Evolutionary conservation across 2,888 invertebrate species (phyloP), one percentile per base, ranked within the genome.

Genomic region (Brachynemurus nebulosus): DNA sequence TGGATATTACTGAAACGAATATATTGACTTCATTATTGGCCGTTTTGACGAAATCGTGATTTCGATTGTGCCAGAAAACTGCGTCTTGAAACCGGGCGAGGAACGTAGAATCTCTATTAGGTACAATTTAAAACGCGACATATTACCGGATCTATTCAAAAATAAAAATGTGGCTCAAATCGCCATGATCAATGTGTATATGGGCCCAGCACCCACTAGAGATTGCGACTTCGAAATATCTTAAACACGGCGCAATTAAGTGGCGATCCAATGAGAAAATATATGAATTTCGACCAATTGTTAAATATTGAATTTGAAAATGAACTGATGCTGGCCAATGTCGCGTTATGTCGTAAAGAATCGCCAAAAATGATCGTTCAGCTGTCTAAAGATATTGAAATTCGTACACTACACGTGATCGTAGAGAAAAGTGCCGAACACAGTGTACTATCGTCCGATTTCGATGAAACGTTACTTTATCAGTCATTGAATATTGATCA

Each of bases 201-300:
- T 12, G 5, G 37, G 37, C 18, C 18, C 37, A 19, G 37, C 18
- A 37, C 37, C 37, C 18, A 37, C 37, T 37, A 4, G 20, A n/a
- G n/a, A n/a, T n/a, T n/a, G n/a, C n/a, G n/a, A n/a, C n/a, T n/a
- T n/a, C n/a, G n/a, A n/a, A n/a, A n/a, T n/a, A 4, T 30, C n/a
- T 30, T 30, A 30, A 30, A 30, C 14, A 30, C 4, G 14, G n/a
- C 14, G 14, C n/a, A 30, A 30, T 30, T 30, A 11, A 30, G 14
- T 30, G 30, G 11, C 14, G 30, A 30, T 2, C n/a, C 5, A 27
- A n/a, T 27, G 7, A 6, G 5, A 4, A n/a, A 30, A 30, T 30
- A 4, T 14, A 30, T 12, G 14, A 30, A 11, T 30, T 30, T 30
- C n/a, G 30, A 30, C 3, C n/a, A 30, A 30, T 30, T n/a, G n/a